phyloP scores from a whole-genome alignment of 2,888 invertebrate species.

The Lycia hirtaria region DNA sequence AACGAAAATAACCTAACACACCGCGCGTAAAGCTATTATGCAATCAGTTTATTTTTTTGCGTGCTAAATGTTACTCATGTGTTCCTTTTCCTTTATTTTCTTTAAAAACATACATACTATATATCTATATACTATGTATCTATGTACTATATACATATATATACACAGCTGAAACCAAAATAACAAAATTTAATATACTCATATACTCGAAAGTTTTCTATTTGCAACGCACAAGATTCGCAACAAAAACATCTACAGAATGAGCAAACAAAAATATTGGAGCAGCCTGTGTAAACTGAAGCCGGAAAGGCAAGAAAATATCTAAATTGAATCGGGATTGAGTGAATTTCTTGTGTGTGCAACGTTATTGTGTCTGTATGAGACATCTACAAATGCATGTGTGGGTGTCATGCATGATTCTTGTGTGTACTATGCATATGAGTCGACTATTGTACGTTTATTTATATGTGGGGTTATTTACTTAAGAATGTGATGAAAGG shows the following conservation, averaged over 20 bases:
- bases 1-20: too few species aligned
- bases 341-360: constrained; percentile 56
- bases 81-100: too few species aligned
- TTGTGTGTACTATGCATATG: too few species aligned
- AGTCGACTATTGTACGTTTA: constrained; percentile 5
- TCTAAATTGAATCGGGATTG: constrained; percentile 71
- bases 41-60: too few species aligned
- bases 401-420: constrained; percentile 11
- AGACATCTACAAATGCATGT: constrained; percentile 6
- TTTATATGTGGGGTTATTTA: neutral
- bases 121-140: too few species aligned
- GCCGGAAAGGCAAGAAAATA: constrained; percentile 49
- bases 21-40: too few species aligned
- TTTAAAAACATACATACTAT: too few species aligned
- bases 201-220: neutral
- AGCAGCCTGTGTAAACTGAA: constrained; percentile 51
- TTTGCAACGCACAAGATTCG: constrained; percentile 9
- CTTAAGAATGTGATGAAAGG: neutral
- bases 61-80: too few species aligned
- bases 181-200: constrained; percentile 1
- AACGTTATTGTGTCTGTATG: constrained; percentile 37
- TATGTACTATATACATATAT: neutral
- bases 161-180: neutral
- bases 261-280: constrained; percentile 31
- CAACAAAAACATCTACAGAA: constrained; percentile 28